Evolutionary conservation across 2,797 vertebrate species (phyloP).

Genomic region (Anas bahamensis): DNA sequence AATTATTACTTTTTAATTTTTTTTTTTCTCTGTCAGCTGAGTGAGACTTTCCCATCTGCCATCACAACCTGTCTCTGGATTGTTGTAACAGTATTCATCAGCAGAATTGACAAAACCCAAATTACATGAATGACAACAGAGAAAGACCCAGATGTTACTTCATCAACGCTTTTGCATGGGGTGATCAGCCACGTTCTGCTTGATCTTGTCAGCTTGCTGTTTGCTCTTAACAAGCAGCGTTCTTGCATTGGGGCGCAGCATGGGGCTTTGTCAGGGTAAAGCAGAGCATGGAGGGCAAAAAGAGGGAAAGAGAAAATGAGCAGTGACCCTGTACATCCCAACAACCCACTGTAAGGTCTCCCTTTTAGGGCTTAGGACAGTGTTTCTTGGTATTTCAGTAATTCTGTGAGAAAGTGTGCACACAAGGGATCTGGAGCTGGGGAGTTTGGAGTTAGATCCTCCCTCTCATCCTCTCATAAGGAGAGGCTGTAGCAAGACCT

Average conservation of each 20-base stretch:
- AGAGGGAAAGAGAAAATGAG: background rate
- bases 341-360: background rate
- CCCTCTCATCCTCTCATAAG: background rate
- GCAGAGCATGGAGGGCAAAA: background rate
- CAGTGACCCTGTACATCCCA: background rate
- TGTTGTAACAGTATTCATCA: background rate
- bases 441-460: background rate
- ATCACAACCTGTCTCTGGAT: background rate
- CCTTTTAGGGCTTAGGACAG: background rate
- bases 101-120: background rate
- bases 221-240: background rate
- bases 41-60: slow-evolving; percentile 14
- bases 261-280: background rate
- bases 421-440: background rate
- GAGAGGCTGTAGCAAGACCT: background rate
- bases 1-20: background rate
- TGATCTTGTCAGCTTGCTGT: fast-evolving
- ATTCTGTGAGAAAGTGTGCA: background rate
- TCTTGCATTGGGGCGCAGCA: fast-evolving
- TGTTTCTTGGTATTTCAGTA: background rate
- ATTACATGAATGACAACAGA: background rate
- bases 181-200: background rate
- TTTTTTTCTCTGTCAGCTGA: background rate
- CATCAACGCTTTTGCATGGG: background rate
- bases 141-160: slow-evolving; percentile 37